phyloP scores from a whole-genome alignment of 2,888 invertebrate species.

The Hoplodrina blanda region DNA sequence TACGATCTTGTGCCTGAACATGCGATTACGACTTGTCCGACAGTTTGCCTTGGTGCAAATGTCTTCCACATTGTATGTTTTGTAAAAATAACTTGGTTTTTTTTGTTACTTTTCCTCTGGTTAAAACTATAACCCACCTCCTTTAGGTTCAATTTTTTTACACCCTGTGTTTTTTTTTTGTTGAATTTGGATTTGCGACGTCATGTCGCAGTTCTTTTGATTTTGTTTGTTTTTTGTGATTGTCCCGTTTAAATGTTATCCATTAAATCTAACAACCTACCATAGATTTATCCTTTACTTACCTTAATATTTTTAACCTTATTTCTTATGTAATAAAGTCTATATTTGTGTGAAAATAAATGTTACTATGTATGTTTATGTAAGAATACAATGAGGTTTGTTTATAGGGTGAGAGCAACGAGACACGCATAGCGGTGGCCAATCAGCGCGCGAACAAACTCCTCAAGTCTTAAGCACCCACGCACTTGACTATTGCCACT shows the following conservation, averaged over 20 bases:
- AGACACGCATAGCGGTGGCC: slow-evolving; percentile 96
- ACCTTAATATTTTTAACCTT: slow-evolving; percentile 17
- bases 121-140: slow-evolving; percentile 3
- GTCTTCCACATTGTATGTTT: slow-evolving; percentile 15
- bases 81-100: slow-evolving; percentile 25
- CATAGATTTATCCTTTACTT: slow-evolving; percentile 10
- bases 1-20: slow-evolving; percentile 35
- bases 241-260: slow-evolving; percentile 23
- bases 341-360: slow-evolving; percentile 24
- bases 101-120: slow-evolving; percentile 20
- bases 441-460: slow-evolving; percentile 97
- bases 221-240: slow-evolving; percentile 14
- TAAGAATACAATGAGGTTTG: slow-evolving; percentile 47
- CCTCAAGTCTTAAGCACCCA: slow-evolving; percentile 92
- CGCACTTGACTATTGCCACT: slow-evolving; percentile 38
- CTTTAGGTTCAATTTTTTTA: slow-evolving; percentile 4
- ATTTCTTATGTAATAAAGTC: slow-evolving; percentile 1
- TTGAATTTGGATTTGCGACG: background rate
- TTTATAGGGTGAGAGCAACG: slow-evolving; percentile 95
- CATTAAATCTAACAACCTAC: slow-evolving; percentile 11
- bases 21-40: slow-evolving; percentile 28
- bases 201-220: background rate
- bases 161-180: background rate
- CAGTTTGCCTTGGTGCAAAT: slow-evolving; percentile 24
- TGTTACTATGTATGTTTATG: background rate